Evolutionary conservation across 2,888 invertebrate genomes (phyloP).

Genomic region (Drosophila rubida): DNA sequence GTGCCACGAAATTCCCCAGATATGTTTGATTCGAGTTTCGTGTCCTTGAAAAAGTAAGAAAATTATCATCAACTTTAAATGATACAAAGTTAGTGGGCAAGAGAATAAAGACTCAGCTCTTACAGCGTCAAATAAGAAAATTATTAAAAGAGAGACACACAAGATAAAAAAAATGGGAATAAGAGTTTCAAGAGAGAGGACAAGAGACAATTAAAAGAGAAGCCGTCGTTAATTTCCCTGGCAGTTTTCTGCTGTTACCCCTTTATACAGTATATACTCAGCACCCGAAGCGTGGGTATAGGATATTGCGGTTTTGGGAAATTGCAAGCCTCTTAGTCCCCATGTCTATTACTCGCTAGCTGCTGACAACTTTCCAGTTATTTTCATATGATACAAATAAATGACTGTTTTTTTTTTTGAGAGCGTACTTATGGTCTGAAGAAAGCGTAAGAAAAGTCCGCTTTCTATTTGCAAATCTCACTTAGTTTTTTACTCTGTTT

Average conservation of each 20-base stretch:
- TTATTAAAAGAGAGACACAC: conserved; percentile 6
- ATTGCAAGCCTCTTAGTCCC: not conserved
- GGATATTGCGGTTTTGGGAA: too few relatives aligned
- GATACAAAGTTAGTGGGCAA: not conserved
- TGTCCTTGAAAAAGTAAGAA: not conserved
- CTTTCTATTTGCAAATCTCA: conserved; percentile 16
- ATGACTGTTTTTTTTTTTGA: conserved; percentile 19
- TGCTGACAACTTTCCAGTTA: conserved; percentile 15
- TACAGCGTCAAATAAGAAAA: not conserved
- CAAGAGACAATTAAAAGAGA: not conserved
- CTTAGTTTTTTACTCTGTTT: conserved; percentile 13
- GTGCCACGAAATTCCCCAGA: not conserved
- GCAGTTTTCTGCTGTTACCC: not conserved
- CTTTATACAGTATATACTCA: not conserved
- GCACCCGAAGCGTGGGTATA: not conserved
- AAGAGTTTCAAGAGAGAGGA: not conserved
- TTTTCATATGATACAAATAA: conserved; percentile 11
- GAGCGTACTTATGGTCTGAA: not conserved
- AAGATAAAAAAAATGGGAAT: not conserved
- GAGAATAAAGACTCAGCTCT: conserved; percentile 16
- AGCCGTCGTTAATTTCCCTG: conserved; percentile 8
- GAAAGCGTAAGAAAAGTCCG: conserved; percentile 7
- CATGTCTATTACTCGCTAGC: not conserved
- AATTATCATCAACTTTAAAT: not conserved
- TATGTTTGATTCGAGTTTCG: not conserved